phyloP scores from a whole-genome alignment of 2,113 vertebrate genomes.

The Miniopterus natalensis region DNA sequence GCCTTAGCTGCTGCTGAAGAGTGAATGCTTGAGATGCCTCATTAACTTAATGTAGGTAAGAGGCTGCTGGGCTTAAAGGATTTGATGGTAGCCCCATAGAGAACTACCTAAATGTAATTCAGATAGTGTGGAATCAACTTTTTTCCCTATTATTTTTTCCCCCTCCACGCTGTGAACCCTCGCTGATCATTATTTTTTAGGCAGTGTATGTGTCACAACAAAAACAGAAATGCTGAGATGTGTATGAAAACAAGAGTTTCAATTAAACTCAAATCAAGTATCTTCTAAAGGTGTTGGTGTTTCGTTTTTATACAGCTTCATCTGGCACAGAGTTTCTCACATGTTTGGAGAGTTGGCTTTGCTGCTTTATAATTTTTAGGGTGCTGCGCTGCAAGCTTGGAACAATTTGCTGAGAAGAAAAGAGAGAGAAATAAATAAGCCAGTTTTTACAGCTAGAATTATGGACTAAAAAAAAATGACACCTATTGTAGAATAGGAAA shows the following conservation, averaged over 20 bases:
- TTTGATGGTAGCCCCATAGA: slow-evolving; percentile 78
- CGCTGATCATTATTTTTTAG: slow-evolving; percentile 66
- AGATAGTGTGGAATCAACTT: slow-evolving; percentile 71
- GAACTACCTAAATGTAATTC: slow-evolving; percentile 75
- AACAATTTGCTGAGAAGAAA: slow-evolving; percentile 35
- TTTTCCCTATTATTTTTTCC: slow-evolving; percentile 30
- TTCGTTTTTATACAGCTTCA: background rate
- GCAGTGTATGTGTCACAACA: slow-evolving; percentile 72
- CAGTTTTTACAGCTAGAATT: background rate
- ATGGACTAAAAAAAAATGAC: slow-evolving; percentile 7
- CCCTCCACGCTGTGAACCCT: slow-evolving; percentile 73
- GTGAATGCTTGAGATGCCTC: slow-evolving; percentile 78
- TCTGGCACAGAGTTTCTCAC: background rate
- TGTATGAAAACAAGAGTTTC: slow-evolving; percentile 74
- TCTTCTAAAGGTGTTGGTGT: slow-evolving; percentile 57
- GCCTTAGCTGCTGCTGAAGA: slow-evolving; percentile 69
- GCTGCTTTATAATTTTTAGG: slow-evolving; percentile 47
- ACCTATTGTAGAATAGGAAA: slow-evolving; percentile 32
- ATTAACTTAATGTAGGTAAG: slow-evolving; percentile 84
- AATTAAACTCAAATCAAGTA: slow-evolving; percentile 66
- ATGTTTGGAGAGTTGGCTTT: slow-evolving; percentile 44
- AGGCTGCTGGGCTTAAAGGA: slow-evolving; percentile 81
- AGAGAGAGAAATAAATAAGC: slow-evolving; percentile 25
- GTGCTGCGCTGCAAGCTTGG: background rate
- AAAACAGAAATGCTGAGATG: slow-evolving; percentile 63